phyloP scores from a whole-genome alignment of 2,797 vertebrate genomes.

The Sarcoramphus papa region DNA sequence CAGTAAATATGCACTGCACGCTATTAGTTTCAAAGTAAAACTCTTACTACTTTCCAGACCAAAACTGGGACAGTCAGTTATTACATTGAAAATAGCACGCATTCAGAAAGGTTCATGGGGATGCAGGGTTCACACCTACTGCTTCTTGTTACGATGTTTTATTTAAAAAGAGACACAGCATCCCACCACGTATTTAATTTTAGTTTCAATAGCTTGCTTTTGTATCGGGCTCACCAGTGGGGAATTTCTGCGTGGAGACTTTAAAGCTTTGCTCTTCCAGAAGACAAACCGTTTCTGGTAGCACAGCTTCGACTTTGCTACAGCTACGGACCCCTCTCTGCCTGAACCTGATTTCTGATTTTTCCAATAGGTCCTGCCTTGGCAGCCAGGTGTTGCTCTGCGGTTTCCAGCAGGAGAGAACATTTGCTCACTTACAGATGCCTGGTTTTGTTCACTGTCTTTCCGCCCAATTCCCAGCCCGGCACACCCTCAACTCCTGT shows the following conservation, averaged over 20 bases:
- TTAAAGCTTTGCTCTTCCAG: neutral
- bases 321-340: neutral
- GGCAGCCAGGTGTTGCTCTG: neutral
- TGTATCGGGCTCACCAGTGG: neutral
- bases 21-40: neutral
- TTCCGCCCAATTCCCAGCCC: neutral
- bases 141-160: neutral
- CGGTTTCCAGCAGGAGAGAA: neutral
- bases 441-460: neutral
- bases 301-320: neutral
- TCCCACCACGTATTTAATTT: neutral
- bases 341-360: neutral
- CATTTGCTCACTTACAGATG: slow-evolving; percentile 14
- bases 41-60: neutral
- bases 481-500: neutral
- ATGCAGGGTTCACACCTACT: neutral
- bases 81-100: neutral
- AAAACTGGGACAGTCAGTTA: neutral
- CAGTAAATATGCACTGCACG: neutral
- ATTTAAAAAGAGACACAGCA: neutral
- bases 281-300: neutral
- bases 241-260: neutral
- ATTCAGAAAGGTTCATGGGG: neutral
- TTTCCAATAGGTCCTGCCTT: neutral
- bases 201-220: slow-evolving; percentile 16